Evolutionary conservation across 2,888 invertebrate genomes (phyloP), one percentile per base, ranked within the genome.

Genomic region (Diloba caeruleocephala): DNA sequence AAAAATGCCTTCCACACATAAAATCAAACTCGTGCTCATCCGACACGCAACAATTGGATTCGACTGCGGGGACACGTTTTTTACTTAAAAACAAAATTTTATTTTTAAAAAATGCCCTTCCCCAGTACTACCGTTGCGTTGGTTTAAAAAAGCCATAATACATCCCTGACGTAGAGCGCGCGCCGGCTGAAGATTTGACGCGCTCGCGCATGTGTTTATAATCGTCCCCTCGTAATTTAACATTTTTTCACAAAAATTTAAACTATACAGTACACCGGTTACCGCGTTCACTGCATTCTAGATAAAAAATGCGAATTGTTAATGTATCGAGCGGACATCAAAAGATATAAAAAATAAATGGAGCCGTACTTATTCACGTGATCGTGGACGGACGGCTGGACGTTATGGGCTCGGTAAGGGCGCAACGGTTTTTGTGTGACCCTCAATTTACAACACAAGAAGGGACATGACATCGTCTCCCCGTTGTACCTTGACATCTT

Each of bases 151-250:
- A 89, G 88, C 91, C 85, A 82, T 90, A 91, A 91, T 85, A 83
- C 79, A 81, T 86, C 85, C 82, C 84, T 76, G 85, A 81, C 84
- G 85, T 73, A 63, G 76, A 66, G 84, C 91, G 88, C 84, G 84
- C 90, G 92, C 91, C 92, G 92, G 92, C 92, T 93, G 92, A 92
- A 88, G 88, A 92, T 92, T 92, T 93, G 92, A 90, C 90, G 91
- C 92, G 92, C 92, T 90, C 85, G 90, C 92, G 92, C 92, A 92
- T 92, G 89, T 92, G 93, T 88, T 89, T 92, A 89, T 90, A 87
- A 89, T 88, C 84, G 85, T 90, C 92, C 92, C 93, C 93, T 90
- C 87, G 85, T 84, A 86, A 89, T 89, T 90, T 89, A 71, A 82
- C 82, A 79, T 85, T 89, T 91, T 91, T 90, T 85, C 78, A 76